Conservation (phyloP, 2,888 invertebrate species). For the Lepidochitona cinerea region DNA sequence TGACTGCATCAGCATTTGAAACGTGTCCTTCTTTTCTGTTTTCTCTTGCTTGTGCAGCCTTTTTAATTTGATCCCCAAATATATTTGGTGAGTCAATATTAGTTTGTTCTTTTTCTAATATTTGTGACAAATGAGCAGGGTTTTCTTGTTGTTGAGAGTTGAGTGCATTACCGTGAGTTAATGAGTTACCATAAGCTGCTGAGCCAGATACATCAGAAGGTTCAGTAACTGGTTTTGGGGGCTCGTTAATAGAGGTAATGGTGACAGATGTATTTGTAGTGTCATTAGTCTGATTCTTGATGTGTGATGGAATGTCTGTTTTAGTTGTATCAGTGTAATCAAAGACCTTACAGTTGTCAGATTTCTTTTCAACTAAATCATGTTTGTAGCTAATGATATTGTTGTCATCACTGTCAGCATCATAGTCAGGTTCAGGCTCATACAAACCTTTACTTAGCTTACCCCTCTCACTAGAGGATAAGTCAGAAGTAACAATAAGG, state of each 20-base stretch:
- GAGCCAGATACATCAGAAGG: constrained; percentile 10
- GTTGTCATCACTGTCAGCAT: constrained; percentile 44
- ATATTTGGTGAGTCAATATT: not conserved
- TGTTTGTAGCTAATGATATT: not conserved
- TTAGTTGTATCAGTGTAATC: no score
- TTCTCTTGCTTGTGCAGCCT: constrained; percentile 34
- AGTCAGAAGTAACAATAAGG: constrained; percentile 56
- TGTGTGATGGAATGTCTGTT: not conserved
- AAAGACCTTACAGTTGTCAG: not conserved
- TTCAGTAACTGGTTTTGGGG: constrained; percentile 31
- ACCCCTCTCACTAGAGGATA: constrained; percentile 37
- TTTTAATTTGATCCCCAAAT: constrained; percentile 15
- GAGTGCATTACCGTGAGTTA: not conserved
- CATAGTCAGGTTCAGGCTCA: constrained; percentile 60
- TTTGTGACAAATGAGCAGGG: not conserved
- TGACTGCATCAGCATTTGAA: constrained; percentile 2
- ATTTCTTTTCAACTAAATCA: not conserved
- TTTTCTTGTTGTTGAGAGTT: not conserved
- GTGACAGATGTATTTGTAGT: constrained; percentile 39
- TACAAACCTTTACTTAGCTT: constrained; percentile 31
- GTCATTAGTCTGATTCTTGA: constrained; percentile 12
- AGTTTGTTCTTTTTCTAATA: no score
- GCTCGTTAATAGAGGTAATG: constrained; percentile 48
- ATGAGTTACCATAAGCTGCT: not conserved
- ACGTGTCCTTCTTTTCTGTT: not conserved